These are phyloP conservation scores for Petaurus breviceps DNA, from an alignment of 2,113 vertebrate species.

Conservation along the genomic window DNA sequence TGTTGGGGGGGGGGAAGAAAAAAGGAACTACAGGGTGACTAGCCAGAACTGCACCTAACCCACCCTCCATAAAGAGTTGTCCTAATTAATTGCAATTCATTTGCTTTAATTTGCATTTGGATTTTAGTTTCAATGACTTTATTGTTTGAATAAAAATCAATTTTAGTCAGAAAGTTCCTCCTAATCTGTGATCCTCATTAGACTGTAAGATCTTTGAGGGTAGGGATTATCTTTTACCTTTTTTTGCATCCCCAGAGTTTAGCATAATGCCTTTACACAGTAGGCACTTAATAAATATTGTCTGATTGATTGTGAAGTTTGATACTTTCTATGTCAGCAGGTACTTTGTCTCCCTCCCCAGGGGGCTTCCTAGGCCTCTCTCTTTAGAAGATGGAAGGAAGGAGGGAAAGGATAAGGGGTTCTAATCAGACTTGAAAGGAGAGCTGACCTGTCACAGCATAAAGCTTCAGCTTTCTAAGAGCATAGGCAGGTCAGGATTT, in stretches of 20 bases:
- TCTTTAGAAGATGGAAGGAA: not conserved
- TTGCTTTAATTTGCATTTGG: too few species aligned
- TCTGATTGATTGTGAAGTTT: not conserved
- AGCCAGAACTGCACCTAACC: too few species aligned
- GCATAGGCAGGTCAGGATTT: not conserved
- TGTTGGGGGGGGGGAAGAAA: too few species aligned
- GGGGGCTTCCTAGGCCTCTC: not conserved
- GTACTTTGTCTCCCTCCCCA: not conserved
- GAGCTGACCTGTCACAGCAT: not conserved
- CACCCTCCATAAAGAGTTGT: too few species aligned
- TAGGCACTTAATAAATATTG: not conserved
- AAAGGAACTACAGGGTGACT: too few species aligned
- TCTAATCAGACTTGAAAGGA: not conserved
- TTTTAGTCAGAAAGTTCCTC: too few species aligned
- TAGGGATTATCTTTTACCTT: not conserved
- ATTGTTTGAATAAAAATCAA: too few species aligned
- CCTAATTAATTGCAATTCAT: too few species aligned
- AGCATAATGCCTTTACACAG: not conserved
- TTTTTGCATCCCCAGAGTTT: not conserved
- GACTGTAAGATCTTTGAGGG: not conserved
- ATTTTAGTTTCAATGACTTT: too few species aligned
- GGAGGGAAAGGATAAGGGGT: not conserved
- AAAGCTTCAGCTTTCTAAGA: not conserved
- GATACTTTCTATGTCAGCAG: not conserved
- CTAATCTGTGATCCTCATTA: too few species aligned